Conservation (phyloP, 2,113 vertebrate genomes). For the Amphiprion percula region DNA sequence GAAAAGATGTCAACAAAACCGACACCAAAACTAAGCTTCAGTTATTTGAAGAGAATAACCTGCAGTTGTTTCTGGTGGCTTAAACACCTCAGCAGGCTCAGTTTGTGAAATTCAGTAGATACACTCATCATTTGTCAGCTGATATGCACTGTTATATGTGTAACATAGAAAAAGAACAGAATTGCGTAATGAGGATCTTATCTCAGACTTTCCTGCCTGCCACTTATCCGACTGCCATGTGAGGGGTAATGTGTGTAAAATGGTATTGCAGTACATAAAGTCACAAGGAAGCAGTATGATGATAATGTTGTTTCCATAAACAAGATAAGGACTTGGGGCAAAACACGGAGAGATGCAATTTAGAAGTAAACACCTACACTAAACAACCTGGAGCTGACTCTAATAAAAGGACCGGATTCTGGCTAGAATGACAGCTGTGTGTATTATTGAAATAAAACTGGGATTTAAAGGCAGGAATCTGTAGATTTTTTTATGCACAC, state of each 20-base stretch:
- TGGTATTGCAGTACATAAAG: conserved; percentile 1
- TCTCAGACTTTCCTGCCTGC: conserved; percentile 22
- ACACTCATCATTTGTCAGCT: background rate
- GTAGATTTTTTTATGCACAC: background rate
- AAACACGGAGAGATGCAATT: background rate
- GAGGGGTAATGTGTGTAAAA: conserved; percentile 12
- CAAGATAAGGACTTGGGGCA: background rate
- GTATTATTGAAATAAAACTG: background rate
- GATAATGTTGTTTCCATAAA: conserved; percentile 17
- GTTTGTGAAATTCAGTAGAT: background rate
- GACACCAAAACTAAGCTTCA: no score
- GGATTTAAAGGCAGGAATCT: background rate
- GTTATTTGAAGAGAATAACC: background rate
- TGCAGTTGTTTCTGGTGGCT: background rate
- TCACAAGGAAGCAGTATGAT: conserved; percentile 17
- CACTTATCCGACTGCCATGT: conserved; percentile 30
- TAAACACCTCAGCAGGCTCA: background rate
- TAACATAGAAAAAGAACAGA: background rate
- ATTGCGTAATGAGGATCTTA: conserved; percentile 21
- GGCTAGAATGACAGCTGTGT: background rate
- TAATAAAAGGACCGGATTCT: background rate
- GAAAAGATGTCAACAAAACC: conserved; percentile 3
- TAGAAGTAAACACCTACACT: background rate
- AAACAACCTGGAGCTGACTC: background rate
- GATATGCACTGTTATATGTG: background rate